Evolutionary conservation across 2,888 invertebrate genomes (phyloP), one percentile per base, ranked within the genome.

Genomic region (Agrenia bidenticulata): DNA sequence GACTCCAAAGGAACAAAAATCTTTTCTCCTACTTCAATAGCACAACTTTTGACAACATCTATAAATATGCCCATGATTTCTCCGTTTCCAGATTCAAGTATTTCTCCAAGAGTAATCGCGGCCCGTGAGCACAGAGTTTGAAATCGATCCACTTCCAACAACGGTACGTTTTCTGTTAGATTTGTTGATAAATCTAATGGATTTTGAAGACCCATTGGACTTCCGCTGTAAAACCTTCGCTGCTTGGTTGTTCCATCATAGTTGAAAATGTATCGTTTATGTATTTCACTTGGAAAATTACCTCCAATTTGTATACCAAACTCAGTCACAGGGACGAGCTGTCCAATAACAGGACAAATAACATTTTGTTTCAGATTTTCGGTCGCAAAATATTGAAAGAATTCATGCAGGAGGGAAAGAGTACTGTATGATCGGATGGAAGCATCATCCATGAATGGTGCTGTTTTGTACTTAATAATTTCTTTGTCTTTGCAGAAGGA

Each of bases 141-240:
- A 55, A 68, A 68, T 19, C 59, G 57, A 26, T 19, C 49, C 11
- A 64, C 42, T 17, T 68, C 68, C 19, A 64, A 58, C 1, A 58
- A 54, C 19, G 68, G 53, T 0, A 68, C 51, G 26, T 61, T 26
- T 21, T 57, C 15, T 2, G 59, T 45, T 2, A 68, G 39, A 51
- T 68, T 68, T 15, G 61, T 59, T n/a, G 50, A 50, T 32, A 68
- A 56, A 26, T 68, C 68, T 19, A 64, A 61, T 17, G 64, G 64
- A 45, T 68, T 61, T 21, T 68, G 68, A 26, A 68, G 21, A 37
- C 61, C 61, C 19, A 68, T 17, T 15, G 27, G 61, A 32, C 68
- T 62, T 7, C 62, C 58, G 42, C 61, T 59, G 42, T 62, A 64
- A 2, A 68, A 24, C 9, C 60, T 19, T 21, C 55, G 56, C 13